Base-by-base conservation (phyloP, 2,113 vertebrate genomes). In the Mellivora capensis region DNA sequence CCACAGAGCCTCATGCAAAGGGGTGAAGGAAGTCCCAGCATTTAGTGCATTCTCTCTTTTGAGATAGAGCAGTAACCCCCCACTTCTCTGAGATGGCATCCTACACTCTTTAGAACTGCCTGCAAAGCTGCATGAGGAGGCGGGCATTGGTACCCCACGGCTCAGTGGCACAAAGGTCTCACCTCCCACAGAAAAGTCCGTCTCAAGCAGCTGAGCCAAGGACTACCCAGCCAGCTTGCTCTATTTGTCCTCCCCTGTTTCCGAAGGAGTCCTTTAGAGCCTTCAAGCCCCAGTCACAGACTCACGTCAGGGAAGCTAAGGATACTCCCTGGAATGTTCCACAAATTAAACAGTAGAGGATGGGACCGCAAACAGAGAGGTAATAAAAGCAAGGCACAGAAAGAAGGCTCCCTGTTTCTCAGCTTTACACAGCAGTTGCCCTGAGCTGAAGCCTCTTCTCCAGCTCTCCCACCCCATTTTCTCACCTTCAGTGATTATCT, bases 241-340 rank as follows among this genome's bases (percentile, higher is more conserved):
- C 59, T 84, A 12, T 84, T 47, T 42, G 12, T 72, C 54, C 62
- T 94, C 69, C 37, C 25, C 4, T 18, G 6, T 52, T 69, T 94
- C 42, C 23, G 34, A 91, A 91, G 61, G 59, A 95, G 31, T 39
- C 84, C 54, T 42, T 89, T 34, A 0, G 42, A 80, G 84, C 27
- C 69, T 31, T 67, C n/a, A 44, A 80, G 47, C 44, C 52, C 31
- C 10, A 29, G 52, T 20, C 29, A 23, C 54, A 62, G 67, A 52
- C 94, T 71, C 59, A 23, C 37, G 29, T 47, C 83, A 61, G 64
- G 29, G 87, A 87, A 96, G 85, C 94, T 95, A 96, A 96, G 97
- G 97, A 93, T 90, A 97, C 96, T 88, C 62, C 25, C 57, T 93
- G 97, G 97, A 98, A 98, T 98, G 97, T 81, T 95, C 76, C 94